Evolutionary conservation across 92 coral and sea anemone species (phyloP).

Genomic region (Ricordea florida): DNA sequence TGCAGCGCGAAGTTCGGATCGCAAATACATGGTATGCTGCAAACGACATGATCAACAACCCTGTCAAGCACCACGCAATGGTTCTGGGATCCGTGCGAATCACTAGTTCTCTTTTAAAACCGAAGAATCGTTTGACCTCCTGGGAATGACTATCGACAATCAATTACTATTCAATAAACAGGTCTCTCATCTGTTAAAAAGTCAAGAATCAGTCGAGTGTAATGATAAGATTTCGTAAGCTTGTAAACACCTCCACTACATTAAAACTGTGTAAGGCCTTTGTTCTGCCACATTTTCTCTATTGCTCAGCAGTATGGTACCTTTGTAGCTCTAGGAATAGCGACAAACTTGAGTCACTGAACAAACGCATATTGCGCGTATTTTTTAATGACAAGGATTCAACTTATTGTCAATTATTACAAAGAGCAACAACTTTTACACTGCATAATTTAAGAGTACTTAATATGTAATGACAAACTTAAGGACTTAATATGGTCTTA

Average conservation of each 20-base stretch:
- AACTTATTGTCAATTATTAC: neutral
- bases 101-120: conserved; percentile 34
- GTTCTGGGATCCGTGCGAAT: conserved; percentile 52
- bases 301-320: conserved; percentile 57
- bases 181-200: conserved; percentile 30
- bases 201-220: conserved; percentile 29
- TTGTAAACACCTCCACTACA: conserved; percentile 3
- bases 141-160: conserved; percentile 53
- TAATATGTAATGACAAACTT: no score
- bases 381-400: conserved; percentile 10
- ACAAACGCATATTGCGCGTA: conserved; percentile 23
- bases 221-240: conserved; percentile 28
- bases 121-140: conserved; percentile 15
- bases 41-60: conserved; percentile 54
- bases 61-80: conserved; percentile 49
- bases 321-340: conserved; percentile 47
- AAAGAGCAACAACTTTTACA: neutral
- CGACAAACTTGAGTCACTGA: conserved; percentile 32
- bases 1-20: neutral
- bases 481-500: no score
- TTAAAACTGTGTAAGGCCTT: conserved; percentile 35
- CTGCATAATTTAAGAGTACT: neutral
- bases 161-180: conserved; percentile 17
- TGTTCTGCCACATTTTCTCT: conserved; percentile 47
- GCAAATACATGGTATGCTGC: conserved; percentile 13